Evolutionary conservation across 2,888 invertebrate species (phyloP).

Genomic region (Lumbricus terrestris): DNA sequence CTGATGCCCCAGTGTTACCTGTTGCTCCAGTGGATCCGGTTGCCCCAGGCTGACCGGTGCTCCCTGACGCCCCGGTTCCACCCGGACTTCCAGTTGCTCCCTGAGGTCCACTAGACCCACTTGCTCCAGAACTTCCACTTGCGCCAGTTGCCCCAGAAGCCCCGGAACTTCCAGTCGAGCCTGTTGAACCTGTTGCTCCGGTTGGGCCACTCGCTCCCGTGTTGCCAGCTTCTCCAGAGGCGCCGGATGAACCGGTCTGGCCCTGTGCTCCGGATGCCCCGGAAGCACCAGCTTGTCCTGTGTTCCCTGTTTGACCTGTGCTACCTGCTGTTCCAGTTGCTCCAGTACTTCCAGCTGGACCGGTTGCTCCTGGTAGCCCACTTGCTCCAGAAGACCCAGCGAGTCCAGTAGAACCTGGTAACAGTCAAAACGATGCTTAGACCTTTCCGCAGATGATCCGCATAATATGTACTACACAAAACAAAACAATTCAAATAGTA

Average conservation of each 20-base stretch:
- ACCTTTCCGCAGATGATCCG: neutral
- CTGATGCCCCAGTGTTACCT: neutral
- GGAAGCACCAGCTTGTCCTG: conserved; percentile 4
- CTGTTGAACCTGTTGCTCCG: conserved; percentile 19
- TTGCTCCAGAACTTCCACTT: conserved; percentile 15
- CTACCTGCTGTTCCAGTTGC: neutral
- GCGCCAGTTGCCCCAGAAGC: conserved; percentile 11
- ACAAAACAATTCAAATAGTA: too few species aligned
- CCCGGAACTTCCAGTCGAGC: conserved; percentile 30
- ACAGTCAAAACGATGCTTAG: neutral
- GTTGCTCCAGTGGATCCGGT: neutral
- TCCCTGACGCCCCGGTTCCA: neutral
- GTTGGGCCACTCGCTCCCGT: conserved; percentile 26
- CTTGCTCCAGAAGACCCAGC: neutral
- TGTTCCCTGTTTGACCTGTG: conserved; percentile 16
- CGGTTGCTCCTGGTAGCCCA: conserved; percentile 16
- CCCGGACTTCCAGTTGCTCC: conserved; percentile 18
- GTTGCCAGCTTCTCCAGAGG: neutral
- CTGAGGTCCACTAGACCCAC: conserved; percentile 11
- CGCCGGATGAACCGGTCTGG: neutral
- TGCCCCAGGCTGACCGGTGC: neutral
- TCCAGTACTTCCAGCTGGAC: neutral
- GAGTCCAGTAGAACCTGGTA: neutral
- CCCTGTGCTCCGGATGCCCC: conserved; percentile 18
- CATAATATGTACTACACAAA: too few species aligned